Evolutionary conservation across 92 coral and sea anemone genomes (phyloP), one percentile per base, ranked within the genome.

Genomic region (Porites evermanni): DNA sequence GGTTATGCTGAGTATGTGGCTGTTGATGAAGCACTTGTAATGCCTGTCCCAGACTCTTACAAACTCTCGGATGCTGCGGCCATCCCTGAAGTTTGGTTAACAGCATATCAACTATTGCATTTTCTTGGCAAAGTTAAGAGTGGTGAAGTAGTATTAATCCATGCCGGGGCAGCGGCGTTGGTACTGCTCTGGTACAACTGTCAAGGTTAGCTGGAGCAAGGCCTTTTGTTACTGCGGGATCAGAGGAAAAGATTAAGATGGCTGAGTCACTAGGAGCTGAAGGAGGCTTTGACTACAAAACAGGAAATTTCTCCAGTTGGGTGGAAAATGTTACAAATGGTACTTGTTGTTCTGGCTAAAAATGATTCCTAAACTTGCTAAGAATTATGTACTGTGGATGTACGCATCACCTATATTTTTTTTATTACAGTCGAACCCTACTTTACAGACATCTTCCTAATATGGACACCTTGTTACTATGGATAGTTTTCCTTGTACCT

Each of bases 131-230:
- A 88, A 56, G 89, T 95, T 38, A 80, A 82, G 70, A 53, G 85
- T 10, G 97, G 94, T 9, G 98, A 97, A 10, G 85, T 72, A 54
- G 97, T 93, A 53, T 91, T 97, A 2, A 91, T 97, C 16, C 99
- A 97, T 80, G 99, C 98, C 6, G 99, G 98, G 0, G 97, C 29
- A 97, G 99, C 82, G 99, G 99, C 21, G 97, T 97, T 23, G 99
- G 99, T 2, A 93, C 99, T 29, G 94, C 99, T 3, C 87, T 91
- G 44, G 95, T 93, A 18, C 99, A 97, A 78, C 89, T 97, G 75
- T 79, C 91, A 19, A 80, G 80, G 4, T 82, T 93, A 18, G 98
- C 98, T n/a, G 95, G 94, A 50, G 94, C 93, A 56, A 70, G 17
- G 74, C 86, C 98, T 6, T 90, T 86, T 64, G 98, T 96, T 29